A percentile compares a stretch with the other conserved stretches of the same genome.
Conservation (phyloP, 30 jellyfish, hydroid and myxozoan species). For the Aurelia sp. region DNA sequence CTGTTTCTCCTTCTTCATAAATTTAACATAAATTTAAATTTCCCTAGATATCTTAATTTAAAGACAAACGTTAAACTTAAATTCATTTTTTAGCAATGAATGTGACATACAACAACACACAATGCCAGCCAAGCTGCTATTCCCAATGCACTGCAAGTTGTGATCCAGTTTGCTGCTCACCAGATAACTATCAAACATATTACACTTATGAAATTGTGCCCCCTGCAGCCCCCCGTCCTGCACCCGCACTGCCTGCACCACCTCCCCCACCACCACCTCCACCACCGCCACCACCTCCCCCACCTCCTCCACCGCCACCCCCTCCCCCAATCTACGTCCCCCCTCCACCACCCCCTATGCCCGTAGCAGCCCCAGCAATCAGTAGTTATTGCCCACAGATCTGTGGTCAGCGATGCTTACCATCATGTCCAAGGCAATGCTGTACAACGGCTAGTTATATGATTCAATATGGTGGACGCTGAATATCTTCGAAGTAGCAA, state of each 20-base stretch:
- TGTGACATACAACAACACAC: slow-evolving; percentile 85
- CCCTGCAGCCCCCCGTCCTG: slow-evolving; percentile 46
- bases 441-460: slow-evolving; percentile 62
- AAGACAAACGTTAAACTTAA: not conserved
- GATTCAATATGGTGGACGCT: slow-evolving; percentile 58
- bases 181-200: slow-evolving; percentile 84
- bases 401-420: slow-evolving; percentile 69
- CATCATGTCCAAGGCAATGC: slow-evolving; percentile 82
- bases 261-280: slow-evolving; percentile 96
- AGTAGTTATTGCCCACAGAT: slow-evolving; percentile 64
- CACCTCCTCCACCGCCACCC: slow-evolving; percentile 95
- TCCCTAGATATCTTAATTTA: not conserved
- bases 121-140: slow-evolving; percentile 91
- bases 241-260: slow-evolving; percentile 71
- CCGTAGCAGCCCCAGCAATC: slow-evolving; percentile 56
- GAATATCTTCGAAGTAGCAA: not conserved
- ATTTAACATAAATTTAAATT: not conserved
- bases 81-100: slow-evolving; percentile 72
- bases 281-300: slow-evolving; percentile 89
- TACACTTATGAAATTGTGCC: slow-evolving; percentile 87
- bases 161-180: slow-evolving; percentile 96
- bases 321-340: slow-evolving; percentile 58
- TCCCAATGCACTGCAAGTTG: slow-evolving; percentile 88
- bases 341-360: slow-evolving; percentile 61
- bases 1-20: too few species aligned